Percentiles rank a stretch among this genome's conserved stretches.
These are phyloP conservation scores for Nycticorax nycticorax DNA, from an alignment of 2,113 vertebrate genomes.

Conservation along the genomic window DNA sequence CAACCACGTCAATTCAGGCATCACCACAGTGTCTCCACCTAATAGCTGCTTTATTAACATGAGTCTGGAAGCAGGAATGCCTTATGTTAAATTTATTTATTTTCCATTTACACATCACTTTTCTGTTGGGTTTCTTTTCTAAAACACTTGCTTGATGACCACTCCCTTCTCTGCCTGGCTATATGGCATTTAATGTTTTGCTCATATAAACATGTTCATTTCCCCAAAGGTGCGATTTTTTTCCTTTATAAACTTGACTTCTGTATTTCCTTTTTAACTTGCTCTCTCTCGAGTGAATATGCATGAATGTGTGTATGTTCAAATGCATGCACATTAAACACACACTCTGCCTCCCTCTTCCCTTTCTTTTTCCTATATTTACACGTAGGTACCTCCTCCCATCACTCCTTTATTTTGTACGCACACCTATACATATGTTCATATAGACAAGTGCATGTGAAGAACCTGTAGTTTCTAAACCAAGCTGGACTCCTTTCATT, in stretches of 20 bases:
- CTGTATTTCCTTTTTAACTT: neutral
- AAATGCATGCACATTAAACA: neutral
- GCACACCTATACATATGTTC: neutral
- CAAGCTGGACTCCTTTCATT: neutral
- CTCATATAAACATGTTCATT: neutral
- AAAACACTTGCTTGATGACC: neutral
- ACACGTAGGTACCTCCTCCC: neutral
- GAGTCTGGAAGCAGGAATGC: conserved; percentile 46
- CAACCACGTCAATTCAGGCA: neutral
- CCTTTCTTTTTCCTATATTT: neutral
- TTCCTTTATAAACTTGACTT: neutral
- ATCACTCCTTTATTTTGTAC: neutral
- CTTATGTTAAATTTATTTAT: conserved; percentile 30
- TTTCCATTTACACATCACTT: conserved; percentile 47
- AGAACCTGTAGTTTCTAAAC: neutral
- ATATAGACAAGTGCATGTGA: neutral
- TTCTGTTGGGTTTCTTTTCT: conserved; percentile 15
- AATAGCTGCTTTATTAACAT: conserved; percentile 63
- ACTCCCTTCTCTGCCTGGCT: neutral
- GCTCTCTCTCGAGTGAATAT: neutral
- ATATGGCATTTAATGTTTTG: neutral
- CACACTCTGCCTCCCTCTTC: neutral
- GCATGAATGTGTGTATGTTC: neutral
- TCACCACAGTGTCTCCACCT: conserved; percentile 63
- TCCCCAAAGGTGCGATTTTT: neutral